A percentile compares a stretch with the other conserved stretches of the same genome.
Conservation (phyloP, 2,888 invertebrate species). For the Ormyrus labotus region DNA sequence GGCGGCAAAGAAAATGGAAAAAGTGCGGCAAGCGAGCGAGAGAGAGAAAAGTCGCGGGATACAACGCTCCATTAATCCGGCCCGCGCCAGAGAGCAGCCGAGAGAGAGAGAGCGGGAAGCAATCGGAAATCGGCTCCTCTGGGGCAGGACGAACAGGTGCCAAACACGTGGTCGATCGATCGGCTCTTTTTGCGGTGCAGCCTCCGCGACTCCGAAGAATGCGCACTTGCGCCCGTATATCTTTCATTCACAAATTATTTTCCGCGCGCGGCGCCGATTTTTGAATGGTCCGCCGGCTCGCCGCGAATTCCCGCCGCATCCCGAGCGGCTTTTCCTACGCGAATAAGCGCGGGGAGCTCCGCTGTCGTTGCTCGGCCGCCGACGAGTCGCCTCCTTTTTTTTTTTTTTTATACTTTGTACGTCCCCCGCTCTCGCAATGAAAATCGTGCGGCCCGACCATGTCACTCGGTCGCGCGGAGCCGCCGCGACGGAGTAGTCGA, state of each 20-base stretch:
- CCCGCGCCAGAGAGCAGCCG: neutral
- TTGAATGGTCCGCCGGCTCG: slow-evolving; percentile 19
- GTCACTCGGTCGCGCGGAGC: slow-evolving; percentile 59
- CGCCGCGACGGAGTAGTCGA: slow-evolving; percentile 7
- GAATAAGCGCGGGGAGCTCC: slow-evolving; percentile 52
- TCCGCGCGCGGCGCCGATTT: slow-evolving; percentile 56
- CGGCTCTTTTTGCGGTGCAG: slow-evolving; percentile 59
- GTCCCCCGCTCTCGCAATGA: slow-evolving; percentile 62
- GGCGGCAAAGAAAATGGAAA: slow-evolving; percentile 4
- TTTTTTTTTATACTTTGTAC: slow-evolving; percentile 63
- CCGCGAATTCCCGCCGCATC: neutral
- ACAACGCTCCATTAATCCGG: slow-evolving; percentile 37
- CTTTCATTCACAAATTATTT: slow-evolving; percentile 71
- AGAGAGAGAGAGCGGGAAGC: slow-evolving; percentile 3
- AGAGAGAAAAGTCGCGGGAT: neutral
- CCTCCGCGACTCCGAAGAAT: slow-evolving; percentile 49
- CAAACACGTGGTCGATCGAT: slow-evolving; percentile 74
- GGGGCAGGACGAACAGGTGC: slow-evolving; percentile 69
- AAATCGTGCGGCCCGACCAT: slow-evolving; percentile 62
- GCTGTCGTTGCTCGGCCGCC: neutral
- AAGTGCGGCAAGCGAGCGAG: slow-evolving; percentile 21
- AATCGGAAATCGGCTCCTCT: slow-evolving; percentile 52
- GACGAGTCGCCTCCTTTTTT: slow-evolving; percentile 32
- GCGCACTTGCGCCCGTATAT: slow-evolving; percentile 68
- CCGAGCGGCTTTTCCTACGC: slow-evolving; percentile 39